Evolutionary conservation across 1,140 invertebrate species (phyloP), one percentile per base, ranked within the genome.

Genomic region (Papilio xuthus): DNA sequence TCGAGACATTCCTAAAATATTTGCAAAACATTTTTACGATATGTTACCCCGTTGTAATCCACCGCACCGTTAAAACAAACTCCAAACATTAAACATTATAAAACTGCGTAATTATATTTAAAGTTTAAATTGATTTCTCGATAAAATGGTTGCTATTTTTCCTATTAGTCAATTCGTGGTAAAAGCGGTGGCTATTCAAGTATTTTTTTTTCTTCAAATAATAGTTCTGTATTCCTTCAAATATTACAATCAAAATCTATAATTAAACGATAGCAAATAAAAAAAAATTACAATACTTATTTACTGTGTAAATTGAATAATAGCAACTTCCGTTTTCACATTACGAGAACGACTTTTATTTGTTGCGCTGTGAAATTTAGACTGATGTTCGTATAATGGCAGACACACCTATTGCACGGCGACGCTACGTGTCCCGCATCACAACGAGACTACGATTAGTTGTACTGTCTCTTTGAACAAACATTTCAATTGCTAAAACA

Each of bases 341-440:
- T 28, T 23, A 67, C 60, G 12, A 28, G 26, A 67, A 67, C 60
- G 26, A 4, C 26, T 13, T 67, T 67, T 67, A 67, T 67, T 67
- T 67, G 4, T 67, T 32, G 60, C 60, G 60, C 26, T 67, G 60
- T 67, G 60, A 67, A 67, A 67, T 67, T 67, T 67, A 67, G 60
- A 67, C 32, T 67, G 60, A 67, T 67, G 60, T 67, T 18, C 6
- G 60, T 67, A 26, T 67, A 60, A 60, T 60, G 60, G 60, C 12
- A 28, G 60, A 26, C 60, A 67, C 60, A 67, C 60, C 60, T 67
- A 60, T 60, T 60, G 20, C 56, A 67, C 60, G 60, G 60, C 60
- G 60, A 67, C 23, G 60, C 13, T 67, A 67, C 60, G 60, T 67
- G 60, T 67, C 26, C 23, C 60, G 26, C 10, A 0, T 67, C 18